Evolutionary conservation across 1,140 invertebrate species (phyloP).

Genomic region (Brachionus angularis): DNA sequence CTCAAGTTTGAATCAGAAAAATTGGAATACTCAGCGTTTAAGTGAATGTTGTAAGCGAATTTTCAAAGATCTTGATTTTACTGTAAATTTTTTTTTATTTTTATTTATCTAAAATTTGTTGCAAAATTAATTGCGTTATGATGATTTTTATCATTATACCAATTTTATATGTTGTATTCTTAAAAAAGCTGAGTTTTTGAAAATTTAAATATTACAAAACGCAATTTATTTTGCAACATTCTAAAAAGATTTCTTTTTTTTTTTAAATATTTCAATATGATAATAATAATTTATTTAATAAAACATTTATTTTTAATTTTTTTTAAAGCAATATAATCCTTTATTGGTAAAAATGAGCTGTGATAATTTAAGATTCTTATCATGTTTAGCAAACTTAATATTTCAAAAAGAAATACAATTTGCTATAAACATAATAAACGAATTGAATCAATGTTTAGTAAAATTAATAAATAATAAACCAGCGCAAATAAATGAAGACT

Average conservation of each 20-base stretch:
- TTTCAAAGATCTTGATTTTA: constrained; percentile 37
- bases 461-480: constrained; percentile 38
- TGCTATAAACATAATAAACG: constrained; percentile 41
- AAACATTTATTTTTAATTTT: too few species aligned
- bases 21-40: not conserved
- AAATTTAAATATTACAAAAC: too few species aligned
- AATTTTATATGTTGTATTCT: too few species aligned
- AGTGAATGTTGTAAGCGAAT: constrained; percentile 7
- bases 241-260: too few species aligned
- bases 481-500: constrained; percentile 17
- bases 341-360: constrained; percentile 29
- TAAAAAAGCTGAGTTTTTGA: too few species aligned
- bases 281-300: too few species aligned
- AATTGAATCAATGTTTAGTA: constrained; percentile 29
- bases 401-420: constrained; percentile 42
- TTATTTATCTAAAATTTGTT: too few species aligned
- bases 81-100: too few species aligned
- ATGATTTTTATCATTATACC: too few species aligned
- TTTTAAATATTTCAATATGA: too few species aligned
- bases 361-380: constrained; percentile 25
- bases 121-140: too few species aligned
- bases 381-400: constrained; percentile 29
- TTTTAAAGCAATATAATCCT: not conserved
- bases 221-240: too few species aligned
- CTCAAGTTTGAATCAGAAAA: not conserved